A percentile compares a stretch with the other conserved stretches of the same genome.
phyloP scores from a whole-genome alignment of 1,140 invertebrate species.

The Pollicipes pollicipes region DNA sequence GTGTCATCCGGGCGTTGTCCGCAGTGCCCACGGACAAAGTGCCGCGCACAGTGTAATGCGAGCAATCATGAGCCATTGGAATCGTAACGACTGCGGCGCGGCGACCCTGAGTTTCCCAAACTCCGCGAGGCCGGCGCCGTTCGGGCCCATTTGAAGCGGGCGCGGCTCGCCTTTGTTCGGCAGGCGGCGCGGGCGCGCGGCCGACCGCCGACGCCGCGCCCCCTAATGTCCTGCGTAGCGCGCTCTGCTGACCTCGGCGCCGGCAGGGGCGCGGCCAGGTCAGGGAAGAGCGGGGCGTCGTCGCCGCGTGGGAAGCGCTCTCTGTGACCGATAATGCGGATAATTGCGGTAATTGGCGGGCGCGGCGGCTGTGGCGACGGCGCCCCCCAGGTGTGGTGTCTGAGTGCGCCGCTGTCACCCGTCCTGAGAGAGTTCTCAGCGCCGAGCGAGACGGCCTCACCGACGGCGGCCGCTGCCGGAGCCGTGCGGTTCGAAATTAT shows the following conservation, averaged over 20 bases:
- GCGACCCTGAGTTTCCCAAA: no score
- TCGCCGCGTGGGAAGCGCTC: neutral
- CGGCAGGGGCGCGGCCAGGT: neutral
- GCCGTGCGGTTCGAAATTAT: neutral
- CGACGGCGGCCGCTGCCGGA: no score
- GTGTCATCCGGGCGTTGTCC: no score
- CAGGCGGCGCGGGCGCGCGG: no score
- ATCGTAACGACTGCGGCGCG: neutral
- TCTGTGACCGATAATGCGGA: neutral
- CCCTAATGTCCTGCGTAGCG: neutral
- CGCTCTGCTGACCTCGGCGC: neutral
- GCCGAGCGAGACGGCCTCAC: no score
- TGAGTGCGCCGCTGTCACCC: neutral
- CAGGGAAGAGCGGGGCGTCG: neutral
- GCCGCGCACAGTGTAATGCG: neutral
- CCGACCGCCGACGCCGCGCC: no score
- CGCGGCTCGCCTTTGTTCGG: neutral
- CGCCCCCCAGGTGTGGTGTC: neutral
- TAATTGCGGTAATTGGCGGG: neutral
- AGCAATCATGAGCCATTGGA: neutral
- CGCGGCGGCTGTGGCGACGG: no score
- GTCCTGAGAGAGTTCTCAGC: neutral
- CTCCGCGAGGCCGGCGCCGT: neutral
- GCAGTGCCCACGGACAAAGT: neutral
- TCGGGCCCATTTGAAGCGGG: no score